Evolutionary conservation across 1,140 invertebrate species (phyloP).

Genomic region (Sipha flava): DNA sequence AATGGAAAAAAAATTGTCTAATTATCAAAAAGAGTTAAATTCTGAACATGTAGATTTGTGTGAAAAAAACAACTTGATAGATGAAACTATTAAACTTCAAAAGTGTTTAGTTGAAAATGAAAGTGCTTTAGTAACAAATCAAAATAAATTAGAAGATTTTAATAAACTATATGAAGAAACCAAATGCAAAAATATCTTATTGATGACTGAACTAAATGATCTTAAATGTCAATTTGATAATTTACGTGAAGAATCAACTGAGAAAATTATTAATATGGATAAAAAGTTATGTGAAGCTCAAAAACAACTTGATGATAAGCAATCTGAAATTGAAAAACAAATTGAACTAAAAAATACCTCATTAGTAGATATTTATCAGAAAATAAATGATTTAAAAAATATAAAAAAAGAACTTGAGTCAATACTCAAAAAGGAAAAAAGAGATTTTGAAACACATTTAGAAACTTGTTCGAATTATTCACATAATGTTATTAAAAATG

Average conservation of each 20-base stretch:
- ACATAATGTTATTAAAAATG: background rate
- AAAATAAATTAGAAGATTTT: background rate
- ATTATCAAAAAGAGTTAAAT: background rate
- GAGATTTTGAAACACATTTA: background rate
- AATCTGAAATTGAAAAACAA: background rate
- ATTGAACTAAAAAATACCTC: background rate
- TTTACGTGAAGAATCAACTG: background rate
- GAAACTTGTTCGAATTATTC: background rate
- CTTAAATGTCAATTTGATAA: background rate
- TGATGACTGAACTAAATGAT: background rate
- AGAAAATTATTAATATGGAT: background rate
- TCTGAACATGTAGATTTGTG: background rate
- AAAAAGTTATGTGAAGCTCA: background rate
- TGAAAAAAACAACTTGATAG: background rate
- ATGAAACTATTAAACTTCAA: background rate
- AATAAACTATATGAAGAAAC: background rate
- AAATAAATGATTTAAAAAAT: conserved; percentile 6
- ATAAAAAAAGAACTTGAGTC: background rate
- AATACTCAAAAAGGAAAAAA: background rate
- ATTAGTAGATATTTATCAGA: background rate
- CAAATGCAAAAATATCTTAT: background rate
- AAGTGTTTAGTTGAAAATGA: background rate
- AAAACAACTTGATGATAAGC: background rate
- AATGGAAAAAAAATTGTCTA: background rate
- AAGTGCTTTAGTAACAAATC: background rate